Conservation (phyloP, 2,888 invertebrate genomes). For the Standfussiana lucernea region DNA sequence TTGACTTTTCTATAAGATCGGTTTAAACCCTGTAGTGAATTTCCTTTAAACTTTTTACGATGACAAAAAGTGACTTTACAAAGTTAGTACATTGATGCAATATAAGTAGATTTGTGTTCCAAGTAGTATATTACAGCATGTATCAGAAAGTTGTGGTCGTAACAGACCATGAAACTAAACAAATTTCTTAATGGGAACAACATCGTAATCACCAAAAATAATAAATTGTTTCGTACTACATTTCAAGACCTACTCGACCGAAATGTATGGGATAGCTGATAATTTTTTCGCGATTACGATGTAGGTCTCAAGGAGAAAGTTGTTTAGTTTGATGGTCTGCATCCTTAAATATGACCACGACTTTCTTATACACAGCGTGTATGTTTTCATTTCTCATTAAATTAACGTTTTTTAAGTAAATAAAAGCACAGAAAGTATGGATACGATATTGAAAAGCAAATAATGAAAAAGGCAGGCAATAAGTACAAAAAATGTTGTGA, state of each 20-base stretch:
- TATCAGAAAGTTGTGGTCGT: not conserved
- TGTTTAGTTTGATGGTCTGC: not conserved
- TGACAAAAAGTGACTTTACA: slow-evolving; percentile 1
- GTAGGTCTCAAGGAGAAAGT: not conserved
- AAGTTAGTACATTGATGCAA: slow-evolving; percentile 4
- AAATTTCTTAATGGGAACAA: too few relatives aligned
- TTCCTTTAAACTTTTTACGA: not conserved
- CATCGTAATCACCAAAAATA: too few relatives aligned
- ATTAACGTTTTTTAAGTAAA: not conserved
- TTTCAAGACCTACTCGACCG: too few relatives aligned
- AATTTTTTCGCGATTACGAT: not conserved
- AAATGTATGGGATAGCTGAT: not conserved
- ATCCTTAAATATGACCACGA: not conserved
- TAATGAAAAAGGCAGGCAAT: slow-evolving; percentile 14
- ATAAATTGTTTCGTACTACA: too few relatives aligned
- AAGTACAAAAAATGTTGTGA: slow-evolving; percentile 28
- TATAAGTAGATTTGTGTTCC: not conserved
- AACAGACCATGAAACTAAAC: too few relatives aligned
- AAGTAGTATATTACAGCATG: not conserved
- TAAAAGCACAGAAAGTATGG: not conserved
- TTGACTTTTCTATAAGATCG: not conserved
- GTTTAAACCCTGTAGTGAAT: not conserved
- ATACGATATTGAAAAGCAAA: not conserved
- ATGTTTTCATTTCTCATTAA: too few relatives aligned
- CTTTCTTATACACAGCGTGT: not conserved